A percentile compares a stretch with the other conserved stretches of the same genome.
Conservation (phyloP, 2,888 invertebrate species). For the Carabus problematicus region DNA sequence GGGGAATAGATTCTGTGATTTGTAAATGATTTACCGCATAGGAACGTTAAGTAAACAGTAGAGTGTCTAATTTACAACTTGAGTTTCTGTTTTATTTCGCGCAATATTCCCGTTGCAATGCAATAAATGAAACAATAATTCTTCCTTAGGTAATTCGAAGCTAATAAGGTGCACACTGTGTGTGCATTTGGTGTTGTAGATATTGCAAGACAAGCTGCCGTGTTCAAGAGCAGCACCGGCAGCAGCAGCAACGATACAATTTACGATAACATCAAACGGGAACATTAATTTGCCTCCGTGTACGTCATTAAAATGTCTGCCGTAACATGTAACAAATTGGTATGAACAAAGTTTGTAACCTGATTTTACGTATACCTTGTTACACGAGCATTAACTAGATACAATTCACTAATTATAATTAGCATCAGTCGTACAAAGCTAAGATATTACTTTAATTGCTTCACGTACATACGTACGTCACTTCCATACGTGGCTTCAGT, state of each 20-base stretch:
- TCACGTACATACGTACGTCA: background rate
- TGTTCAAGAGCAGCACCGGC: slow-evolving; percentile 14
- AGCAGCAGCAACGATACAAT: slow-evolving; percentile 18
- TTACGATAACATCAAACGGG: slow-evolving; percentile 35
- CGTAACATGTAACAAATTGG: slow-evolving; percentile 37
- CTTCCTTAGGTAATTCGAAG: too few relatives aligned
- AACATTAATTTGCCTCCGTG: slow-evolving; percentile 36
- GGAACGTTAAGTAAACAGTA: too few relatives aligned
- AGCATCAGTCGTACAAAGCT: slow-evolving; percentile 20
- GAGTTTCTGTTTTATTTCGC: too few relatives aligned
- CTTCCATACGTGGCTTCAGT: too few relatives aligned
- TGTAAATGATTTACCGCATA: too few relatives aligned
- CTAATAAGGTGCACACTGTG: too few relatives aligned
- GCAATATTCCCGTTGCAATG: too few relatives aligned
- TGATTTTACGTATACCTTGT: slow-evolving; percentile 35
- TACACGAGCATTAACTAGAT: slow-evolving; percentile 22
- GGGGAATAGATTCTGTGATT: too few relatives aligned
- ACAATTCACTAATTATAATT: slow-evolving; percentile 33
- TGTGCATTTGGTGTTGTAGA: too few relatives aligned
- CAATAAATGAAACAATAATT: too few relatives aligned
- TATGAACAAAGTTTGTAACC: slow-evolving; percentile 40
- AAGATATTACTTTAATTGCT: slow-evolving; percentile 13
- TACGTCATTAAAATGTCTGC: slow-evolving; percentile 38
- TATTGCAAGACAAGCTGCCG: slow-evolving; percentile 1
- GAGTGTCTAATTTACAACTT: too few relatives aligned